phyloP scores from a whole-genome alignment of 2,888 invertebrate genomes.

The Cryptosula pallasiana region DNA sequence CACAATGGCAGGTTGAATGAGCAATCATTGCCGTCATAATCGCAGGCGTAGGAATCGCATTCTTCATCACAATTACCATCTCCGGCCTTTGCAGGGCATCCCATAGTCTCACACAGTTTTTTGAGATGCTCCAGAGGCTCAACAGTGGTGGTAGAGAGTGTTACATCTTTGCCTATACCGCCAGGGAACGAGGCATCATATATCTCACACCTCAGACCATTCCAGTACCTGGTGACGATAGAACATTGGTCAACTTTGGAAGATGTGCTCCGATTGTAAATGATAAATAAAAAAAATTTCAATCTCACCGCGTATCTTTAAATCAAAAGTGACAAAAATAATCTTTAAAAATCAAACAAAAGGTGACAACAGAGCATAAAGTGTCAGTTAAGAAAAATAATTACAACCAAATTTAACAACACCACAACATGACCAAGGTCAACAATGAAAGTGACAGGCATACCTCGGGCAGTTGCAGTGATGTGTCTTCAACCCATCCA shows the following conservation, averaged over 20 bases:
- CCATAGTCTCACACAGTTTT: constrained; percentile 58
- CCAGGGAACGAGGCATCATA: constrained; percentile 60
- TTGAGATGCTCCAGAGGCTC: constrained; percentile 64
- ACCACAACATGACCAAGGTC: too few species aligned
- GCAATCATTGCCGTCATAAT: constrained; percentile 91
- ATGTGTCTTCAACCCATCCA: background rate
- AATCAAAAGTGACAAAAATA: too few species aligned
- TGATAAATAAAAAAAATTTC: too few species aligned
- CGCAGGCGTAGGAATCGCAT: constrained; percentile 85
- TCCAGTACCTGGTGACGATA: constrained; percentile 63
- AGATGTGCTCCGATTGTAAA: too few species aligned
- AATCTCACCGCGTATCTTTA: too few species aligned
- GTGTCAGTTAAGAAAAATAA: too few species aligned
- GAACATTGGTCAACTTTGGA: too few species aligned
- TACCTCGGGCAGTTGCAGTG: constrained; percentile 21
- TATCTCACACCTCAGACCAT: constrained; percentile 79
- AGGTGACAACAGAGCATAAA: too few species aligned
- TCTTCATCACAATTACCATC: constrained; percentile 57
- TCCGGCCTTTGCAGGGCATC: constrained; percentile 75
- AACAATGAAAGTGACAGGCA: too few species aligned
- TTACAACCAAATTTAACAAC: too few species aligned
- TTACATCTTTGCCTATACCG: constrained; percentile 47
- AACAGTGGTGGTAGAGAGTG: constrained; percentile 51
- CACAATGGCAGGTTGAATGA: constrained; percentile 80
- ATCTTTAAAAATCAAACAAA: too few species aligned